Evolutionary conservation across 1,140 invertebrate genomes (phyloP).

Genomic region (Hypsibius dujardini): DNA sequence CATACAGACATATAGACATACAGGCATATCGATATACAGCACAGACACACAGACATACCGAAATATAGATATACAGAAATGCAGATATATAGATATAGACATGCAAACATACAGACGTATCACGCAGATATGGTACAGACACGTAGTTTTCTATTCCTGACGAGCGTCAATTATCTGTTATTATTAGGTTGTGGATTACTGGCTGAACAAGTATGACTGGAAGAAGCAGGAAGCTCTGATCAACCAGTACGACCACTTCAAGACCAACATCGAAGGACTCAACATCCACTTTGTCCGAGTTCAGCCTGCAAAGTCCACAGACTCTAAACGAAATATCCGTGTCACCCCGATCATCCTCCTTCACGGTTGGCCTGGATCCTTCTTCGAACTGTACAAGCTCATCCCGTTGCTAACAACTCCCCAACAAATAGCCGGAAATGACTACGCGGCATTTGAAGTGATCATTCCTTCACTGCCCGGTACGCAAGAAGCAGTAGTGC

Average conservation of each 20-base stretch:
- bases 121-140: too few species aligned
- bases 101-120: constrained; percentile 80
- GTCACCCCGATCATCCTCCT: constrained; percentile 50
- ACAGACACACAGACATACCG: too few species aligned
- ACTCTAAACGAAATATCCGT: constrained; percentile 21
- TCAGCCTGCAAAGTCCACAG: constrained; percentile 34
- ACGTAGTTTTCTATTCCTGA: too few species aligned
- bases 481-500: too few species aligned
- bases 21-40: too few species aligned
- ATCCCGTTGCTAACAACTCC: constrained; percentile 48
- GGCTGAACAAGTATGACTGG: constrained; percentile 57
- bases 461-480: constrained; percentile 54
- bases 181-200: constrained; percentile 48
- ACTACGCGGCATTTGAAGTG: constrained; percentile 55
- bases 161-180: not conserved
- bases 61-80: too few species aligned
- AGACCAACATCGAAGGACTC: constrained; percentile 45
- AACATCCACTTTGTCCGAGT: constrained; percentile 44
- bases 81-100: constrained; percentile 38
- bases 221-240: constrained; percentile 43
- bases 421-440: constrained; percentile 29
- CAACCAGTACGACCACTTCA: constrained; percentile 54
- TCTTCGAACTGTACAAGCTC: constrained; percentile 65
- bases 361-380: constrained; percentile 77
- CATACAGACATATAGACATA: too few species aligned